Evolutionary conservation across 2,797 vertebrate species (phyloP).

Genomic region (Dermochelys coriacea): DNA sequence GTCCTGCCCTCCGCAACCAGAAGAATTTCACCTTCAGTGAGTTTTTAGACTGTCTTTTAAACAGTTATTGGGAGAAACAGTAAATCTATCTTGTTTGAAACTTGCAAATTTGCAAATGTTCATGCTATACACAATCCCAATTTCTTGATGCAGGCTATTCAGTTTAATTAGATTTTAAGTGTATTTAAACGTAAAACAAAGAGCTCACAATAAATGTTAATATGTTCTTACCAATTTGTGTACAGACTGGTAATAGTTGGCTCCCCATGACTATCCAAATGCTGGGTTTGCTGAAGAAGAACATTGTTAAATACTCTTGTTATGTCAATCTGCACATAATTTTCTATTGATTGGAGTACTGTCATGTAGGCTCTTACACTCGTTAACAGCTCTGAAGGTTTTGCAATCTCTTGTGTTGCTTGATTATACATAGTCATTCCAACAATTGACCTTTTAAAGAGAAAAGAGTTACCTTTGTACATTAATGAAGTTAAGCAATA

Average conservation of each 20-base stretch:
- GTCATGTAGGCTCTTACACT: conserved; percentile 99
- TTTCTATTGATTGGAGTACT: conserved; percentile 98
- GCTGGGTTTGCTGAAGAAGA: conserved; percentile 98
- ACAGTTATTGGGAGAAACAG: background rate
- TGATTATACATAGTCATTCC: conserved; percentile 99
- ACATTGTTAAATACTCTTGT: conserved; percentile 99
- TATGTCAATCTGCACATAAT: conserved; percentile 99
- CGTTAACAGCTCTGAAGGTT: conserved; percentile 97
- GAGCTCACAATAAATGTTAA: background rate
- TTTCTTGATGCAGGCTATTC: background rate
- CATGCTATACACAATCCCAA: background rate
- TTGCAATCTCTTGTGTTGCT: conserved; percentile 98
- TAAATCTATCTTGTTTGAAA: background rate
- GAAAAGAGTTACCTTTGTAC: background rate
- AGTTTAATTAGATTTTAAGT: background rate
- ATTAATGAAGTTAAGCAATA: background rate
- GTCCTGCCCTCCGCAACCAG: rapidly evolving
- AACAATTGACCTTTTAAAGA: conserved; percentile 87
- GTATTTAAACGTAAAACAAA: no score
- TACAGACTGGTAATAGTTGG: conserved; percentile 99
- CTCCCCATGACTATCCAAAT: conserved; percentile 98
- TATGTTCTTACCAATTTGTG: conserved; percentile 92
- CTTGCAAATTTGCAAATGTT: background rate
- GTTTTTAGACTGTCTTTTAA: background rate
- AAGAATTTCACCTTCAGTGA: background rate